Base-by-base conservation (phyloP, 2,797 vertebrate species). In the Sebastes vulpes region DNA sequence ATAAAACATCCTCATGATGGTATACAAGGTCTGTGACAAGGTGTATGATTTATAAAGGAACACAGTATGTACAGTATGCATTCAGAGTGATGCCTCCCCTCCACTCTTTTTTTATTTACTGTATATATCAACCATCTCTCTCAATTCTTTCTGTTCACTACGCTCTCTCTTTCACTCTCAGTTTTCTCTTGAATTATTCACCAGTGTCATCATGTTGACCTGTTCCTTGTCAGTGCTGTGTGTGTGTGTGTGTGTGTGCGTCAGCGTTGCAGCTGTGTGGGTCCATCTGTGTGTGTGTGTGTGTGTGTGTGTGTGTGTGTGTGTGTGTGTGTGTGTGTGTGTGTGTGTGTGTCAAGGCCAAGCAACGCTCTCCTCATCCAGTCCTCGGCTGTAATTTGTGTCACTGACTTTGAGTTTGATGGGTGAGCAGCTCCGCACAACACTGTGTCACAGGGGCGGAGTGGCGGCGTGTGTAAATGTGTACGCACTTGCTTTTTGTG, bases 331-430 rank as follows among this genome's bases (percentile, higher is more conserved):
- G 60, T 57, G 48, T 28, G 82, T 91, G 81, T 82, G 56, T 9
- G 11, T 60, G n/a, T 35, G 32, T 61, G 59, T 89, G 92, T 89
- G 93, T 91, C 92, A 90, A 81, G 90, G 87, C 89, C 88, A 85
- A 87, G 92, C 91, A 85, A 80, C 81, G 90, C 92, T 93, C 92
- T 84, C 93, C 93, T 95, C 94, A 94, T 89, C 94, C 94, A 93
- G 91, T 95, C 84, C 90, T 95, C 93, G 87, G 87, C 94, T 96
- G 94, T 96, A 97, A 97, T 97, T 96, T 96, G 95, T 96, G 96
- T 96, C 95, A 93, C 94, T 91, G 94, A 96, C 94, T 95, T 42
- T 90, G 93, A 96, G 95, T 95, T 96, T 97, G 96, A 97, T 93
- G 95, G 94, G 94, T 95, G 95, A 96, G 93, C 94, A 94, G 92